Evolutionary conservation across 2,113 vertebrate genomes (phyloP), one percentile per base, ranked within the genome.

Genomic region (Eulemur macaco): DNA sequence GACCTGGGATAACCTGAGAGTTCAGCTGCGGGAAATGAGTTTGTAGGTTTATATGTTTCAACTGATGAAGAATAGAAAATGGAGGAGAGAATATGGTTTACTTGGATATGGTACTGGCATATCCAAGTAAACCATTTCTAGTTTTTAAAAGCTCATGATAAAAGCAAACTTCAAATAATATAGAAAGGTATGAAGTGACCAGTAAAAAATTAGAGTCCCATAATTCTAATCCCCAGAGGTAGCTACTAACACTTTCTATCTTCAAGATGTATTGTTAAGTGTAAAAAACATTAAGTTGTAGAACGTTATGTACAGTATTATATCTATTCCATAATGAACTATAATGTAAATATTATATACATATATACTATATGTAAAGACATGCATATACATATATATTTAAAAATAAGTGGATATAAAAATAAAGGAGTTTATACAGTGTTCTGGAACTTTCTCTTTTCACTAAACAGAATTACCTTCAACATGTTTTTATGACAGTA

Each of bases 361-460:
- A 64, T 45, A 37, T 56, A 8, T 69, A 63, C 58, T 74, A 9
- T 64, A 80, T 54, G 5, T 92, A 85, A 91, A 82, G 45, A 29
- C 63, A 82, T 12, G 85, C 34, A 82, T 29, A 64, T 69, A 18
- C 39, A 45, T 66, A 60, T 54, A 42, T 89, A 58, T 63, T 76
- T 77, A 50, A 29, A 91, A 64, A 60, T 52, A 71, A 60, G n/a
- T 63, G 23, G 17, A 13, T 25, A 13, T 71, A 45, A 78, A 68
- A 77, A 68, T 71, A 68, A 85, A 78, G 31, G 27, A 10, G 11
- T 39, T 60, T 60, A 60, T 64, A 58, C 27, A 56, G 45, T 86
- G n/a, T 86, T 66, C 60, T 94, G 21, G 60, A 94, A 82, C 31
- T 73, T 94, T 76, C 68, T 37, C 27, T 86, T 69, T 37, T 89